Evolutionary conservation across 2,113 vertebrate genomes (phyloP), one percentile per base, ranked within the genome.

Genomic region (Bos indicus): DNA sequence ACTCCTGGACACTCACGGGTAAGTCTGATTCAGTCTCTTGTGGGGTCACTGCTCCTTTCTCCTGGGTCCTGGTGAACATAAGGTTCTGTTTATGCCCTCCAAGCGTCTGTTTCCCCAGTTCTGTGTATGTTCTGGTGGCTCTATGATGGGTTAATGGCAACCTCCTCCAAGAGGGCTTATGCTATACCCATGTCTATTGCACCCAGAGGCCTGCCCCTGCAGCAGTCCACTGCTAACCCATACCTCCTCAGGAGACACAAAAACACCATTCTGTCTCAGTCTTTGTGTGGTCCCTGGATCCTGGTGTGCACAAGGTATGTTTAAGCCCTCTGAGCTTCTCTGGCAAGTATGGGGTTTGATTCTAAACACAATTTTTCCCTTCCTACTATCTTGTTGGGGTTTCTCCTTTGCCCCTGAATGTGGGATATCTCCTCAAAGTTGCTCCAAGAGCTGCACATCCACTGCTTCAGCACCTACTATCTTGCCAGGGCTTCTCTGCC

Each of bases 311-410:
- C 17, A 67, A 67, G 64, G 17, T 67, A 67, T 67, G 17, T 36
- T 67, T 67, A n/a, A 36, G 4, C 9, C n/a, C 4, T 71, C 64
- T 71, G n/a, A 71, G n/a, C 64, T 36, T 21, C 17, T 71, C 64
- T 71, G 64, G 4, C 4, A 36, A 4, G 1, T 71, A 11, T 36
- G 4, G n/a, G 17, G 4, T 36, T 36, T 36, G n/a, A 36, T 71
- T 71, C 17, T 36, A 36, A 71, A 36, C 64, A 71, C 17, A 36
- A 6, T 36, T 71, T 71, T 0, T 0, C n/a, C 8, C 9, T 9
- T 71, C n/a, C n/a, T 71, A 36, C n/a, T 1, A n/a, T n/a, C 15
- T 64, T 64, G 1, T 3, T n/a, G 7, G 15, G 62, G 30, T 15
- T n/a, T n/a, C 62, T 64, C 30, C 30, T 64, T 33, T 64, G 15